These are phyloP conservation scores for Chironomus riparius DNA, from an alignment of 2,888 invertebrate species.

Conservation along the genomic window DNA sequence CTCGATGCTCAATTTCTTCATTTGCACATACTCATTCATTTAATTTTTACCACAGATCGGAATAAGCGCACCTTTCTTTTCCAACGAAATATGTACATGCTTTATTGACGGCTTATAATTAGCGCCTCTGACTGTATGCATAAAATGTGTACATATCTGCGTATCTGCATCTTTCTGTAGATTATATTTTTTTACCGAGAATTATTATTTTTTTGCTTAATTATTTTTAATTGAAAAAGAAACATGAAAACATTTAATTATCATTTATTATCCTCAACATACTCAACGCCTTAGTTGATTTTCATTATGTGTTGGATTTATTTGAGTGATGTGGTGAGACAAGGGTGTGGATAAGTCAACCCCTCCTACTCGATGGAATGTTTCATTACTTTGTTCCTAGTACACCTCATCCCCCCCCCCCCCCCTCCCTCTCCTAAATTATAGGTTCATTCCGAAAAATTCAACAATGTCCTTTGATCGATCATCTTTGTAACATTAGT, in stretches of 20 bases:
- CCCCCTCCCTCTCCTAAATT: too few relatives aligned
- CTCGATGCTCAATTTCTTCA: neutral
- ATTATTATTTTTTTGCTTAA: neutral
- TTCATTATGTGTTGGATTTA: neutral
- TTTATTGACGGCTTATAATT: conserved; percentile 25
- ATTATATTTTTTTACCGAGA: conserved; percentile 5
- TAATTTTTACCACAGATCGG: too few relatives aligned
- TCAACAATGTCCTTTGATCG: too few relatives aligned
- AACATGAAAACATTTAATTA: conserved; percentile 21
- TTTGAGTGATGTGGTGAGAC: neutral
- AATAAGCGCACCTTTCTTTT: conserved; percentile 13
- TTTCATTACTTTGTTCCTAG: too few relatives aligned
- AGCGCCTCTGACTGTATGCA: neutral
- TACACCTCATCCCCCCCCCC: too few relatives aligned
- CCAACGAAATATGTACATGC: conserved; percentile 15
- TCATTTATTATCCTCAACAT: conserved; percentile 23
- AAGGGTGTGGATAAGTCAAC: too few relatives aligned
- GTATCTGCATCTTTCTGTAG: neutral
- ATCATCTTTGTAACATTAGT: too few relatives aligned
- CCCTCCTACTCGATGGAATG: too few relatives aligned
- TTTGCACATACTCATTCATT: neutral
- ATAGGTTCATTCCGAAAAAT: too few relatives aligned
- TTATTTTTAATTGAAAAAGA: conserved; percentile 21
- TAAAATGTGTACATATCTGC: neutral
- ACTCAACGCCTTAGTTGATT: neutral